Base-by-base conservation (phyloP, 2,888 invertebrate genomes). In the Liopterus haemorrhoidalis region DNA sequence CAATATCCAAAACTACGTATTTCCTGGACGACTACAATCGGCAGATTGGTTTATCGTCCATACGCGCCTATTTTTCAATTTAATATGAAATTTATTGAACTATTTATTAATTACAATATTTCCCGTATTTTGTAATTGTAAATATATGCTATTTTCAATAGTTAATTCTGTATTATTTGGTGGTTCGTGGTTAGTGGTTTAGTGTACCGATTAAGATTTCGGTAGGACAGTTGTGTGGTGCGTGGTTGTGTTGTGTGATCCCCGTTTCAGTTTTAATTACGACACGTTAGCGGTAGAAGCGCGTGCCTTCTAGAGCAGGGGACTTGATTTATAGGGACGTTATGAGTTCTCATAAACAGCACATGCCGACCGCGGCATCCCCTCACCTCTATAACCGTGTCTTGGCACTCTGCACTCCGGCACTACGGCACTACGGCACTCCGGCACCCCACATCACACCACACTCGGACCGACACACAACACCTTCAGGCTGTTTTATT, bases 311-410 rank as follows among this genome's bases (percentile, higher is more conserved):
- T 59, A 59, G 58, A 60, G 63, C 56, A 59, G 70, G 70, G 68
- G 68, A 68, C 35, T 68, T 71, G 71, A 71, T 71, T 71, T 71
- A 71, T 71, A 63, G 70, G 63, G 65, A 64, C 68, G 70, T 71
- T 70, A 70, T 59, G 66, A 69, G 68, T 66, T 68, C 69, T 69
- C 71, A 70, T 71, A 70, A 71, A 71, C 70, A 70, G 69, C 69
- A 69, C 68, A 65, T 65, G 67, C 66, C 61, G 61, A 57, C 55
- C 55, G n/a, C n/a, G n/a, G n/a, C n/a, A n/a, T n/a, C n/a, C n/a
- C n/a, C n/a, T n/a, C n/a, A n/a, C n/a, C n/a, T 68, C 65, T 66
- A 65, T 65, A 67, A 66, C 65, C 62, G 59, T 59, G 61, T 62
- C 63, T 60, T 60, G 58, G 60, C 53, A 58, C 64, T 65, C 64